Base-by-base conservation (phyloP, 2,888 invertebrate species). In the Isotomurus palustris region DNA sequence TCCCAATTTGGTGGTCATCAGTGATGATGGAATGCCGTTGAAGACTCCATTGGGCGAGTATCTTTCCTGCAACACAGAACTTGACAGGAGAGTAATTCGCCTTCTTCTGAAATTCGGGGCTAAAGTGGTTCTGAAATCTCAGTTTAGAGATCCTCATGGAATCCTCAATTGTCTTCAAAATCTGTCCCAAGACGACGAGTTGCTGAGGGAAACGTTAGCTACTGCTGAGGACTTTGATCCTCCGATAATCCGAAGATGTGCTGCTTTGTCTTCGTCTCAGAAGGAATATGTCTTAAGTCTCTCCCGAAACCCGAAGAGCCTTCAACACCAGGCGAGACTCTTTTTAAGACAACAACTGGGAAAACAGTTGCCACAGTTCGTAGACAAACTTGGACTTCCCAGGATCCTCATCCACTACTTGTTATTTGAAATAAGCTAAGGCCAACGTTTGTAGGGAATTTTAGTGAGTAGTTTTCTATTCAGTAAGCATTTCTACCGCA, bases 21-120 rank as follows among this genome's bases (percentile, higher is more conserved):
- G 83, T 70, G 83, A 84, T n/a, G 71, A 73, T 28, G 85, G 85
- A 41, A 84, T 85, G 1, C 82, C 85, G 1, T 79, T 91, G 19
- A 79, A 87, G 50, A 87, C 90, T 0, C 87, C 89, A 0, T 76
- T 92, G 1, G 87, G 88, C 0, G 91, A 91, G 74, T 91, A 91
- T 74, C 78, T 91, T 14, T 84, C 86, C 1, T 85, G 85, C 68
- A 86, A 86, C 72, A 35, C 62, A 3, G 81, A 82, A 45, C 86
- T 86, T 0, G 81, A 81, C 35, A 76, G 81, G 0, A 81, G 82
- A 19, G 81, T 91, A 8, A 82, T 91, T 1, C 78, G 82, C 6
- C 73, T 87, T 56, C 75, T 91, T 61, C 78, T 92, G 3, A 81
- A 83, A 72, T 83, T 88, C 71, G 91, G 91, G 0, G 88, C 91